Evolutionary conservation across 2,113 vertebrate species (phyloP), one percentile per base, ranked within the genome.

Genomic region (Loxodonta africana): DNA sequence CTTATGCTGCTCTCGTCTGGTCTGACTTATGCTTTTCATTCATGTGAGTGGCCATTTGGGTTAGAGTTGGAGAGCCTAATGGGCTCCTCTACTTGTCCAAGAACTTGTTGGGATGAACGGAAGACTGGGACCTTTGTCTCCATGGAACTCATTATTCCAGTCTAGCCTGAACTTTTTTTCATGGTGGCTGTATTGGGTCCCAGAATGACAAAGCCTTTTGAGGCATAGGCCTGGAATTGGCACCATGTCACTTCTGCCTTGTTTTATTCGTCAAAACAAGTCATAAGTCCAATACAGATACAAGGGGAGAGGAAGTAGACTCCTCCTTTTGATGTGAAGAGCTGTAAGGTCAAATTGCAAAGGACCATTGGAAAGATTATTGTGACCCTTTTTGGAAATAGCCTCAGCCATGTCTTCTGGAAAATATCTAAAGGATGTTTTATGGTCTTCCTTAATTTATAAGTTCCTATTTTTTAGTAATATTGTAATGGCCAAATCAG

Each of bases 401-500:
- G 30, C 41, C 28, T 85, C 12, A n/a, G 37, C 30, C 80, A 88
- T 11, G 37, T 63, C 9, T 20, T 3, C 46, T n/a, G 2, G 12
- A 73, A 77, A 65, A 2, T 78, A 2, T 88, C 1, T 76, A 74
- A 69, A 80, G 25, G 5, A 30, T 57, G 21, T 71, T 92, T 74
- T 21, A 41, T 88, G 67, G 82, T 62, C 48, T 94, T 46, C 11
- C n/a, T 94, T 44, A 33, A 57, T 67, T 67, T 63, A 12, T 88
- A 18, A 51, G n/a, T 25, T 87, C 82, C 37, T 88, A 8, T 48
- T 57, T 65, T 30, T 81, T 84, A 28, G 26, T 95, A 77, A 30
- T 51, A 63, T 41, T 41, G 71, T 89, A 87, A 76, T 69, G 30
- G 94, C 91, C 77, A 78, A 88, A 74, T 88, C 48, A 88, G 11